Base-by-base conservation (phyloP, 2,888 invertebrate species). In the Athetis lepigone region DNA sequence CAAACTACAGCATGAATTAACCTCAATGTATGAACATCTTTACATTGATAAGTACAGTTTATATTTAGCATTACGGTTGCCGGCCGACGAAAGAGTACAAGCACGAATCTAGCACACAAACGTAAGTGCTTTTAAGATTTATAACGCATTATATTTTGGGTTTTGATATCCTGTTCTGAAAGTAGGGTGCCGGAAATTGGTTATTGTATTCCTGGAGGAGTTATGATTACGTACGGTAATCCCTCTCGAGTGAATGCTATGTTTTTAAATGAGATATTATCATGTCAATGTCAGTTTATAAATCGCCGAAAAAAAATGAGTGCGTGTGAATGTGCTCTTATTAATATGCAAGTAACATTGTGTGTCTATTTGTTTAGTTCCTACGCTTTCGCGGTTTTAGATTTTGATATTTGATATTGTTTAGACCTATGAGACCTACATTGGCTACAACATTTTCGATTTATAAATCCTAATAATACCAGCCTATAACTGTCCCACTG, bases 71-170 rank as follows among this genome's bases (percentile, higher is more conserved):
- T 60, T 45, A 50, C 50, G 47, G 37, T 56, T 60, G 40, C 59
- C 37, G 40, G 25, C 55, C 49, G 47, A 50, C 29, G 73, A 73
- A 58, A 54, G 77, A 78, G 60, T 47, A 65, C 40, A 62, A 65
- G 63, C 76, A 75, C 45, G 63, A 75, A 77, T 68, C 49, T 79
- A 79, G 80, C 67, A 57, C 80, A 79, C 65, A 59, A 42, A 52
- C 66, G 43, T 72, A 64, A 60, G 64, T 68, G 66, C 51, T 70
- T 79, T 52, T 29, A 40, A 19, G 46, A 61, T 70, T 23, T 23
- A 42, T 54, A 54, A 45, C 45, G 52, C 40, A 50, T 61, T 52
- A 56, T 29, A 75, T 56, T 33, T 57, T 1, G 18, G 13, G 16
- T 42, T 74, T 74, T 40, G 29, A 52, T 70, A 70, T 40, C 36